A percentile compares a stretch with the other conserved stretches of the same genome.
Conservation (phyloP, 1,140 invertebrate species). For the Aphis gossypii region DNA sequence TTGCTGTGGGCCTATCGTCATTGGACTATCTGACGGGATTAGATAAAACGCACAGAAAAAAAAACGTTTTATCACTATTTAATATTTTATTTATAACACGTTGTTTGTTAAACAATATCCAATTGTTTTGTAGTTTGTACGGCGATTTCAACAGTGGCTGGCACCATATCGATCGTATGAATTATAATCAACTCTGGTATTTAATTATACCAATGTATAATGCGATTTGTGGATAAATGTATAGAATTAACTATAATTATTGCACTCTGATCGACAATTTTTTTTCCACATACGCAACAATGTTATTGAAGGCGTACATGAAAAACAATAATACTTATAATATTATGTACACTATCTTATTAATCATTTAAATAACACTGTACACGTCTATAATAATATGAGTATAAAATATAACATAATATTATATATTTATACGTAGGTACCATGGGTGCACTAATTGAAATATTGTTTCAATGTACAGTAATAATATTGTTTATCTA, state of each 20-base stretch:
- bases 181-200: too few relatives aligned
- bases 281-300: too few relatives aligned
- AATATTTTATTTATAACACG: background rate
- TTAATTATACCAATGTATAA: too few relatives aligned
- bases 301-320: background rate
- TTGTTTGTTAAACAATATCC: constrained; percentile 10
- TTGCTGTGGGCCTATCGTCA: background rate
- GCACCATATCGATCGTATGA: background rate
- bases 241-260: background rate
- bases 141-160: background rate
- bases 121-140: background rate
- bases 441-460: background rate
- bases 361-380: background rate
- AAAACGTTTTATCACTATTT: background rate
- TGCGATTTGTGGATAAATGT: background rate
- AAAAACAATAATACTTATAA: background rate
- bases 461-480: background rate
- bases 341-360: background rate
- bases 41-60: background rate
- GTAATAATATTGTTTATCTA: too few relatives aligned
- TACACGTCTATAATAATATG: background rate
- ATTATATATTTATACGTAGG: too few relatives aligned
- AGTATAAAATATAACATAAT: too few relatives aligned
- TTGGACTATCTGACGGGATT: background rate
- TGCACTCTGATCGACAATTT: background rate